Conservation (phyloP, 2,888 invertebrate species). For the Phyllotreta striolata region DNA sequence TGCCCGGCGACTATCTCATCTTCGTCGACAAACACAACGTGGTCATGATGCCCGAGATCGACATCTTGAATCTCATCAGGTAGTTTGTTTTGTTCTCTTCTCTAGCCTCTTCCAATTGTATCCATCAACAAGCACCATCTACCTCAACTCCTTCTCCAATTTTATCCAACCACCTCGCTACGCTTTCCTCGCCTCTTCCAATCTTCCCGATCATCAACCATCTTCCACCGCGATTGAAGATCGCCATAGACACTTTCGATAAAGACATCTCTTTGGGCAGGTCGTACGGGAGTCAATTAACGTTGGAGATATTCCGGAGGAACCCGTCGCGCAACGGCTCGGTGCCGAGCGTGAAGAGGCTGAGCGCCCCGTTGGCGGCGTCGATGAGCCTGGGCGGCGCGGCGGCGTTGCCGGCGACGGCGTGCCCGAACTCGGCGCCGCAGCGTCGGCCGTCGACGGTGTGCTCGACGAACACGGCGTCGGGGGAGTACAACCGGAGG, state of each 20-base stretch:
- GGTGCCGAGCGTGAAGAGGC: conserved; percentile 51
- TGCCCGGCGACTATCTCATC: conserved; percentile 87
- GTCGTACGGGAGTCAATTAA: conserved; percentile 74
- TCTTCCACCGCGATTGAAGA: no score
- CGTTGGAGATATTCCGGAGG: conserved; percentile 76
- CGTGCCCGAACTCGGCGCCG: conserved; percentile 27
- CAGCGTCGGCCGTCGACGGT: conserved; percentile 72
- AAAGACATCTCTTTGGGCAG: conserved; percentile 62
- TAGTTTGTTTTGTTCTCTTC: conserved; percentile 49
- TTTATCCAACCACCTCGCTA: no score
- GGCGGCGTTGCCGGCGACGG: conserved; percentile 45
- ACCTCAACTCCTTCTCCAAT: no score
- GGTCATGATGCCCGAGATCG: conserved; percentile 81
- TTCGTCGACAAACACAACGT: conserved; percentile 89
- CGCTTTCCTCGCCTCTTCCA: no score
- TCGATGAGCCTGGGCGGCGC: conserved; percentile 61
- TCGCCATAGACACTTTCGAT: no score
- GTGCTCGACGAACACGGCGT: conserved; percentile 71
- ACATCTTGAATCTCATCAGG: conserved; percentile 68
- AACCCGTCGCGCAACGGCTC: conserved; percentile 62
- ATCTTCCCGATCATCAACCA: no score
- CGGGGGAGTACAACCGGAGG: conserved; percentile 63
- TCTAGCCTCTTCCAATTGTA: no score
- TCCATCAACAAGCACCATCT: no score
- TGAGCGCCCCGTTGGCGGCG: conserved; percentile 41